These are phyloP conservation scores for Venusia cambrica DNA, from an alignment of 2,888 invertebrate species.

Conservation along the genomic window DNA sequence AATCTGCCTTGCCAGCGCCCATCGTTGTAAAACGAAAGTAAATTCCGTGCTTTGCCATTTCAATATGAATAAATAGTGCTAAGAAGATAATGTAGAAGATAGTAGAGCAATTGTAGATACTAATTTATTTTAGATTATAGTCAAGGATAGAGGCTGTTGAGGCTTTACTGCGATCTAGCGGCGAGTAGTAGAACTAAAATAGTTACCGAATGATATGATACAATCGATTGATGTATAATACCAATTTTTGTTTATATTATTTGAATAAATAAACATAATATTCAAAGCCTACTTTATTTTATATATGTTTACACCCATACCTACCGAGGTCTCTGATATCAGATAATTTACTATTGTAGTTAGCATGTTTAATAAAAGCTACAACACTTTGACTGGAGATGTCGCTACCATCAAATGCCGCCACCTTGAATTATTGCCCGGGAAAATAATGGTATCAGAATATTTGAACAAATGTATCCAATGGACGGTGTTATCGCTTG, in stretches of 20 bases:
- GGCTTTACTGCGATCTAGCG: conserved; percentile 23
- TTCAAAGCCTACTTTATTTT: background rate
- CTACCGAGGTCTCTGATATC: too few relatives aligned
- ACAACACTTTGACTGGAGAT: too few relatives aligned
- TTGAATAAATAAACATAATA: background rate
- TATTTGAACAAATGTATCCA: too few relatives aligned
- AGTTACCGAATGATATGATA: conserved; percentile 17
- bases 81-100: conserved; percentile 1
- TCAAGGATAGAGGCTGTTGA: background rate
- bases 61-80: conserved; percentile 4
- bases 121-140: conserved; percentile 5
- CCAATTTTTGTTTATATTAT: background rate
- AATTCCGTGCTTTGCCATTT: conserved; percentile 15
- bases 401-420: too few relatives aligned
- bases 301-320: too few relatives aligned
- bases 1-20: conserved; percentile 21
- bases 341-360: too few relatives aligned
- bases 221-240: background rate
- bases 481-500: too few relatives aligned
- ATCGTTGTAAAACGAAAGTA: conserved; percentile 10
- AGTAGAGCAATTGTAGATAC: background rate
- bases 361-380: too few relatives aligned
- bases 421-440: too few relatives aligned
- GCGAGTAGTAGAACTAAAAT: conserved; percentile 20
- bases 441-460: too few relatives aligned